A percentile compares a stretch with the other conserved stretches of the same genome.
These are phyloP conservation scores for Odontomyia ornata DNA, from an alignment of 2,888 invertebrate species.

Conservation along the genomic window DNA sequence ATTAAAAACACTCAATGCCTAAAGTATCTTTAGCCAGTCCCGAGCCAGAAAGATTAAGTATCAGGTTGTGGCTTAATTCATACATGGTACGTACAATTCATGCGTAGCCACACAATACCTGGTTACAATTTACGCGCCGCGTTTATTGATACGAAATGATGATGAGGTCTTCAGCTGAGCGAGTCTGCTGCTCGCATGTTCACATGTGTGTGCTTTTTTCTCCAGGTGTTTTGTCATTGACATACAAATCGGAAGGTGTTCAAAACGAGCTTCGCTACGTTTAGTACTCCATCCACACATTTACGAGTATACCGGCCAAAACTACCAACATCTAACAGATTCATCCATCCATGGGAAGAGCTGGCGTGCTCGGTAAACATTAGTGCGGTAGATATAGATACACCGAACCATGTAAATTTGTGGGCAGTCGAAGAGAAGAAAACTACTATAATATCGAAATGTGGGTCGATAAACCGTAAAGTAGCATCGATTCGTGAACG, in stretches of 20 bases:
- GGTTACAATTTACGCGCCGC: background rate
- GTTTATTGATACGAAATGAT: background rate
- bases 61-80: background rate
- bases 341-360: slow-evolving; percentile 13
- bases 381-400: slow-evolving; percentile 1
- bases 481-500: slow-evolving; percentile 47
- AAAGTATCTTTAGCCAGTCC: too few species aligned
- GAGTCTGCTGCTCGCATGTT: background rate
- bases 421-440: slow-evolving; percentile 21
- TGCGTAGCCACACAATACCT: background rate
- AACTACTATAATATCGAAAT: slow-evolving; percentile 30
- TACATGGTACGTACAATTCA: background rate
- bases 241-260: slow-evolving; percentile 43
- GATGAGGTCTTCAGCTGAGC: background rate
- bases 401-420: slow-evolving; percentile 14
- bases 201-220: background rate
- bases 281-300: background rate
- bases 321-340: too few species aligned
- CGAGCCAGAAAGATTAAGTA: slow-evolving; percentile 1
- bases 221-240: slow-evolving; percentile 42
- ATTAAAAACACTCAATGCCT: too few species aligned
- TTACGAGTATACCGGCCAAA: too few species aligned
- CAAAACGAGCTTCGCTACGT: slow-evolving; percentile 20
- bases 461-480: slow-evolving; percentile 50
- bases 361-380: slow-evolving; percentile 24